Evolutionary conservation across 2,113 vertebrate genomes (phyloP).

Genomic region (Cottus gobio): DNA sequence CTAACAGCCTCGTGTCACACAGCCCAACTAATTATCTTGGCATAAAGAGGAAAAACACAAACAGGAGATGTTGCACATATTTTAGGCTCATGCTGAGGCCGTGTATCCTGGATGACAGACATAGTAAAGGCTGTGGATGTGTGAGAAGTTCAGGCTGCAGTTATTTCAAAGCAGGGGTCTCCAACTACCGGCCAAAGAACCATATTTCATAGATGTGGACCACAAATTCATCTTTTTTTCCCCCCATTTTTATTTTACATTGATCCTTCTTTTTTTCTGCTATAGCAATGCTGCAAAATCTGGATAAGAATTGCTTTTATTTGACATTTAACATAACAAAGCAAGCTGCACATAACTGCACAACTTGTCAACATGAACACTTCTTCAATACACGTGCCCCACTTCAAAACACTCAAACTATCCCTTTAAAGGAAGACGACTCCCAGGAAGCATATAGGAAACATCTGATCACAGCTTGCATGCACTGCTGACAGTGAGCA

Average conservation of each 20-base stretch:
- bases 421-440: not conserved
- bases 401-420: not conserved
- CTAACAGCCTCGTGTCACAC: conserved; percentile 51
- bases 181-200: not conserved
- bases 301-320: not conserved
- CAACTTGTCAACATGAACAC: not conserved
- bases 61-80: conserved; percentile 47
- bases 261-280: not conserved
- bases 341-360: not conserved
- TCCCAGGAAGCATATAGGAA: conserved; percentile 1
- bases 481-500: not conserved
- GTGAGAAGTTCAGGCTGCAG: not conserved
- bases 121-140: not conserved
- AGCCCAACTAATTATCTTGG: conserved; percentile 67
- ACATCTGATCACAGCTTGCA: not conserved
- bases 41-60: conserved; percentile 62
- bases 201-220: not conserved
- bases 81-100: conserved; percentile 53
- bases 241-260: not conserved
- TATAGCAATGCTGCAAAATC: not conserved
- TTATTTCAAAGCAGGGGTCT: conserved; percentile 13
- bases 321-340: not conserved
- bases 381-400: not conserved
- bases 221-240: not conserved
- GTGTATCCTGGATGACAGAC: conserved; percentile 34